Base-by-base conservation (phyloP, 2,113 vertebrate genomes). In the Galeopterus variegatus region DNA sequence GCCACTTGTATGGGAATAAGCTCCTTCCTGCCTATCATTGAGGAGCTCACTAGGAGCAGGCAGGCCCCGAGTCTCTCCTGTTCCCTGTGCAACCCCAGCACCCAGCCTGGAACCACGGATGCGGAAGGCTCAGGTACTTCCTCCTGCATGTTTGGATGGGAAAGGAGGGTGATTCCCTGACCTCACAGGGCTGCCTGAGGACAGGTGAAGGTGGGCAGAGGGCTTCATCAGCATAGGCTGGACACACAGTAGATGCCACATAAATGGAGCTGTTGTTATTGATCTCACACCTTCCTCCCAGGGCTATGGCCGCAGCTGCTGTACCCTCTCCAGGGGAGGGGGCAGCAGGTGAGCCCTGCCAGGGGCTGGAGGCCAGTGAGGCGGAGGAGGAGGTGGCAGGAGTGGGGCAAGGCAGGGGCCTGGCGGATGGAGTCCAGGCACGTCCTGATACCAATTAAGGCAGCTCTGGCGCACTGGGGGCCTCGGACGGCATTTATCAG, bases 371-470 rank as follows among this genome's bases (percentile, higher is more conserved):
- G 72, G 79, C 85, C 58, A 2, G 23, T 24, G 7, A 64, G 88
- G 64, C 45, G 67, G 60, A 28, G 83, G 23, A 26, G 79, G 88
- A 12, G 21, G 73, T 24, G 1, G 79, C 67, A 69, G 91, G 79
- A 56, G 64, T 18, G 48, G 48, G 77, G 83, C 67, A 48, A 81
- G 72, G 83, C 93, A 72, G 80, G 48, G 79, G 64, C 54, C 3
- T 0, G 85, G 93, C 23, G 75, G 85, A 76, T 36, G 31, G 93
- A 96, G 96, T 96, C 97, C 97, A 94, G 95, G 93, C 97, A 97
- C 94, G 91, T 97, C 96, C 96, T 60, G 85, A 94, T 97, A 96
- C 97, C 97, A 98, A 98, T 98, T 97, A 98, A 96, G 96, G 97
- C 97, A 14, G 79, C 67, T 73, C 88, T 73, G 88, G 94, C 12